Evolutionary conservation across 2,888 invertebrate species (phyloP).

Genomic region (Drosophila siamana): DNA sequence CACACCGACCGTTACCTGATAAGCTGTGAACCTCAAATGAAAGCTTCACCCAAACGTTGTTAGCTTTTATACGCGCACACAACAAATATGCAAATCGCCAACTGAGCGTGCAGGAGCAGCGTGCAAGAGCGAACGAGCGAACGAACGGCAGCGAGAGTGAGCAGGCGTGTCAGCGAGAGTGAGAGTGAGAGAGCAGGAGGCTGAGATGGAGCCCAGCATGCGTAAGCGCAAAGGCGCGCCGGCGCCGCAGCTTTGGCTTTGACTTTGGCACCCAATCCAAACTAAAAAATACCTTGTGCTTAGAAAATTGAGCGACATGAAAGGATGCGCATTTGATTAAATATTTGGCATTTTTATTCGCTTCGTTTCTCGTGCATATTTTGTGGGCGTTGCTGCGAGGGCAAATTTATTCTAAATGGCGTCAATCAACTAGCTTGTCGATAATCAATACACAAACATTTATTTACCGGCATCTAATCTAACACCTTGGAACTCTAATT

Average conservation of each 20-base stretch:
- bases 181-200: conserved; percentile 22
- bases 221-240: conserved; percentile 67
- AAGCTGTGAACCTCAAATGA: conserved; percentile 78
- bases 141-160: conserved; percentile 8
- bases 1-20: conserved; percentile 63
- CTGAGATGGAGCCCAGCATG: conserved; percentile 45
- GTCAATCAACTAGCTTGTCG: conserved; percentile 24
- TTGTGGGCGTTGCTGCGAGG: conserved; percentile 7
- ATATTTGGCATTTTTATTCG: background rate
- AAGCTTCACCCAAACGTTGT: conserved; percentile 66
- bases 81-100: conserved; percentile 46
- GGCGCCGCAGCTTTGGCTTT: conserved; percentile 21
- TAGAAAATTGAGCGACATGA: conserved; percentile 35
- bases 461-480: conserved; percentile 44
- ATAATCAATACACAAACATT: conserved; percentile 27
- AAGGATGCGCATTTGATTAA: conserved; percentile 49
- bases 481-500: conserved; percentile 56
- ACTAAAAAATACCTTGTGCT: background rate
- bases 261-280: background rate
- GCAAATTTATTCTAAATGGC: conserved; percentile 35
- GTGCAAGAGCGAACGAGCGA: conserved; percentile 28
- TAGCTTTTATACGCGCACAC: conserved; percentile 78
- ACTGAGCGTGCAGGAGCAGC: conserved; percentile 48
- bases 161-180: conserved; percentile 20
- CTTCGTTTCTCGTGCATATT: background rate